These are phyloP conservation scores for Rhinatrema bivittatum DNA, from an alignment of 2,797 vertebrate species.

Conservation along the genomic window DNA sequence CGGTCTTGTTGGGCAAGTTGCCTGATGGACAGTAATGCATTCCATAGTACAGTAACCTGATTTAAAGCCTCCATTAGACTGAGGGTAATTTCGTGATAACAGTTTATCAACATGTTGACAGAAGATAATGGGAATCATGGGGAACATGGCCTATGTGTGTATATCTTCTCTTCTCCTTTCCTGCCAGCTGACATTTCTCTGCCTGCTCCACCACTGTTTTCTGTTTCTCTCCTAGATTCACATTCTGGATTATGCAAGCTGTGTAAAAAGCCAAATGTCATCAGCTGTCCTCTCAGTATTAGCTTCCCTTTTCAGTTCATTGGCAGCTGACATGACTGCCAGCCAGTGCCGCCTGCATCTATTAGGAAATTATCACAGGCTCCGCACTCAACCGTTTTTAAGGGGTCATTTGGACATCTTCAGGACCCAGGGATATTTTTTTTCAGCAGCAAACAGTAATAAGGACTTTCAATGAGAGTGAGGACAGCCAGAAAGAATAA, in stretches of 20 bases:
- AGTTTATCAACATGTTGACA: conserved; percentile 63
- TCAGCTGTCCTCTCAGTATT: fast-evolving
- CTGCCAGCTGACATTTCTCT: conserved; percentile 2
- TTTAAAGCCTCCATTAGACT: conserved; percentile 65
- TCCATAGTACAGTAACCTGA: conserved; percentile 61
- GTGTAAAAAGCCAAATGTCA: not conserved
- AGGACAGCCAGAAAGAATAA: no score
- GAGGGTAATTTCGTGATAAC: conserved; percentile 78
- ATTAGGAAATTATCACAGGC: no score
- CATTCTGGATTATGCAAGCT: fast-evolving
- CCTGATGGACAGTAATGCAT: conserved; percentile 79
- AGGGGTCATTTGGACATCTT: no score
- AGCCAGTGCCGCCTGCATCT: not conserved
- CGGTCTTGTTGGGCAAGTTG: conserved; percentile 56
- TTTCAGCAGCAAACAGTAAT: no score
- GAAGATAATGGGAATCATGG: conserved; percentile 60
- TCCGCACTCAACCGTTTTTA: no score
- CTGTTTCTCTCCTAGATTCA: no score
- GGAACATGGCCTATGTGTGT: not conserved
- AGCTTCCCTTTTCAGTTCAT: not conserved
- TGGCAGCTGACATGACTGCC: not conserved
- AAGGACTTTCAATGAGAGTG: no score
- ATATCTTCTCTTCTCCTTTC: conserved; percentile 2
- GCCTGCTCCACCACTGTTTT: not conserved
- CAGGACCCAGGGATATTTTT: no score